Evolutionary conservation across 2,113 vertebrate species (phyloP).

Genomic region (Embiotoca jacksoni): DNA sequence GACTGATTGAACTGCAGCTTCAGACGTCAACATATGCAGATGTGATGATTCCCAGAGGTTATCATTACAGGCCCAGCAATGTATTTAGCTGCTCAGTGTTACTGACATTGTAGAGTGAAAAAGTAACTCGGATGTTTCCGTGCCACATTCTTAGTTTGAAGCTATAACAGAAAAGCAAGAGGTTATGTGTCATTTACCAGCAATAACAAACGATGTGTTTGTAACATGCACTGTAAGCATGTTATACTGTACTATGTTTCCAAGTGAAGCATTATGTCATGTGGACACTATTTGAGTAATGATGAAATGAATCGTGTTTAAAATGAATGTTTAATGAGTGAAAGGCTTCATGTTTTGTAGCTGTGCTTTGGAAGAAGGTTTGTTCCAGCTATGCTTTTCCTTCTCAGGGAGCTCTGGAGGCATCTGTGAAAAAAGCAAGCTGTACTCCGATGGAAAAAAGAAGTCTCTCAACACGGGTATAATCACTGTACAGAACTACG

Average conservation of each 20-base stretch:
- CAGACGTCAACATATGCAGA: constrained; percentile 18
- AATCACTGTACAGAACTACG: constrained; percentile 99
- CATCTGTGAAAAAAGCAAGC: constrained; percentile 98
- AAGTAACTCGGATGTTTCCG: not conserved
- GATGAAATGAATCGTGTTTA: constrained; percentile 1
- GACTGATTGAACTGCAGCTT: not conserved
- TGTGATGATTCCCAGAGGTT: constrained; percentile 18
- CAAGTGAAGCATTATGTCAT: not conserved
- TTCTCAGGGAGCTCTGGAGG: constrained; percentile 96
- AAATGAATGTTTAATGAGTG: not conserved
- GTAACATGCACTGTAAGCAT: not conserved
- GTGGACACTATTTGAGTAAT: not conserved
- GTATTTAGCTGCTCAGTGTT: not conserved
- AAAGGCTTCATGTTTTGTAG: not conserved
- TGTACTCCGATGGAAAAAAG: constrained; percentile 98
- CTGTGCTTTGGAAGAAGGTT: constrained; percentile 16
- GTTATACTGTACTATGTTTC: constrained; percentile 18
- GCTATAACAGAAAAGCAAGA: constrained; percentile 1
- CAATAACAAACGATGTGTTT: not conserved
- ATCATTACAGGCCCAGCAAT: not conserved
- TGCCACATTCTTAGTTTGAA: not conserved
- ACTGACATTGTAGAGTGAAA: not conserved
- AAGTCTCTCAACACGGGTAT: constrained; percentile 99
- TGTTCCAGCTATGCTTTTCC: constrained; percentile 21
- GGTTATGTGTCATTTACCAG: not conserved